Evolutionary conservation across 1,140 invertebrate species (phyloP), one percentile per base, ranked within the genome.

Genomic region (Eupristina koningsbergeri): DNA sequence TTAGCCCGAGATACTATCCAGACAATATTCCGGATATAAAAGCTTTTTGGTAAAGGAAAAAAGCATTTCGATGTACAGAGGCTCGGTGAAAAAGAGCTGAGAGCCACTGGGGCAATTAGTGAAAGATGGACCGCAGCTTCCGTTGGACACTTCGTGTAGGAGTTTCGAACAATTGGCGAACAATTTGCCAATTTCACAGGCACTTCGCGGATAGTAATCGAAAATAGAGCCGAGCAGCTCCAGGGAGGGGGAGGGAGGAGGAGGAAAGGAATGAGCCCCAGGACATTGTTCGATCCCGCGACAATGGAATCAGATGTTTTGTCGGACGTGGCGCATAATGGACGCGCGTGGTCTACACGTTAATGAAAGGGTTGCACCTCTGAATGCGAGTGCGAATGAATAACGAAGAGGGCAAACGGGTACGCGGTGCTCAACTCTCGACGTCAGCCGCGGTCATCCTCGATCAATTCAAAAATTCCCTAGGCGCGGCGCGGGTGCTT

Each of bases 301-400:
- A 92, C 91, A 92, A 91, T 92, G 88, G 91, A 90, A 91, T 91
- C 89, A 90, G 89, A 91, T 89, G 90, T 92, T 92, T 92, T 91
- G 91, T 91, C 84, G 86, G 86, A 39, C 67, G 64, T 3, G 53
- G 34, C 53, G 88, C 86, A 91, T 91, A 91, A 91, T 91, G 87
- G 61, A 26, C 9, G 69, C 80, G 89, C 89, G 91, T 92, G 90
- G 89, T 90, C 89, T 89, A 91, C 89, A 89, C 91, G 89, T 89
- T 92, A 92, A 92, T 91, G 91, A 92, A 92, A 92, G 90, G 91
- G 89, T 91, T 91, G 89, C 89, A 92, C 90, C 89, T 91, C 89
- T 91, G 89, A 90, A 89, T 88, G 87, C 87, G 87, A 87, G 86
- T 17, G 41, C 47, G 47, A 50, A 17, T 17, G 47, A n/a, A n/a